These are phyloP conservation scores for Drosophila ananassae DNA, from an alignment of 1,140 invertebrate species.

Conservation along the genomic window DNA sequence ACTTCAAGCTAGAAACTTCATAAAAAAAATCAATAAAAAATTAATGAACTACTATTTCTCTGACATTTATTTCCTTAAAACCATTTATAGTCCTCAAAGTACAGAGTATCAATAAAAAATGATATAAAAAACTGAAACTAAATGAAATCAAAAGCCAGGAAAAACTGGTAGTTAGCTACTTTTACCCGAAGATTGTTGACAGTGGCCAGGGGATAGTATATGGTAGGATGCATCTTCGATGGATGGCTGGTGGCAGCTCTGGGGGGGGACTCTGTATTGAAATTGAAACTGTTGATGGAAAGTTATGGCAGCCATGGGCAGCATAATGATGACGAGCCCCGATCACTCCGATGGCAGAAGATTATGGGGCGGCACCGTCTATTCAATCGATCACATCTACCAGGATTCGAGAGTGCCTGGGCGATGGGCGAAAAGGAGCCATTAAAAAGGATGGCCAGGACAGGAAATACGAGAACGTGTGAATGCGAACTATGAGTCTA, in stretches of 20 bases:
- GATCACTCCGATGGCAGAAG: conserved; percentile 54
- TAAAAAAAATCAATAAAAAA: not conserved
- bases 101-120: not conserved
- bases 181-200: conserved; percentile 51
- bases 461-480: conserved; percentile 53
- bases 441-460: conserved; percentile 20
- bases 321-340: conserved; percentile 52
- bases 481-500: conserved; percentile 31
- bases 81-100: not conserved
- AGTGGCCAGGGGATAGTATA: conserved; percentile 18
- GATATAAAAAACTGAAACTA: conserved; percentile 4
- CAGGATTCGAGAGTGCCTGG: not conserved
- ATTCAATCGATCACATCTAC: conserved; percentile 44
- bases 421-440: not conserved
- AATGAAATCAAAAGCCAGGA: conserved; percentile 28
- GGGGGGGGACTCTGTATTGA: conserved; percentile 45
- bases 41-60: no score
- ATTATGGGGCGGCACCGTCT: conserved; percentile 68
- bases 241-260: not conserved
- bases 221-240: no score
- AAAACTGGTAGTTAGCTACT: conserved; percentile 75
- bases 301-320: conserved; percentile 57
- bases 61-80: no score
- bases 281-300: conserved; percentile 75
- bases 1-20: not conserved